A percentile compares a stretch with the other conserved stretches of the same genome.
These are phyloP conservation scores for Tenthredo mesomela DNA, from an alignment of 2,888 invertebrate genomes.

Conservation along the genomic window DNA sequence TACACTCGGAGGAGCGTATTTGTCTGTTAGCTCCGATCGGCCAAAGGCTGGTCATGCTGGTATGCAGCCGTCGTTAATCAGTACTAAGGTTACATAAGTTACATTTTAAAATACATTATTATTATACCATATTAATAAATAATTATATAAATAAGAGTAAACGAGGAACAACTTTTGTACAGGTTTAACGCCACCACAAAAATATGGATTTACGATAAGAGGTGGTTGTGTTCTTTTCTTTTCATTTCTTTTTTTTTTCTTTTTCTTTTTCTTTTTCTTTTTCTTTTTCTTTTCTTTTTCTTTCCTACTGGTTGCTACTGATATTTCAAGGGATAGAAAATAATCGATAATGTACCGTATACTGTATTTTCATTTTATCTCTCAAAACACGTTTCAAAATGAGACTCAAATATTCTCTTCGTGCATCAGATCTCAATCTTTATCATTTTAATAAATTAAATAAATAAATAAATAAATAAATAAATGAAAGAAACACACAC, in stretches of 20 bases:
- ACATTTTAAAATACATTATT: conserved; percentile 76
- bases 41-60: conserved; percentile 77
- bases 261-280: background rate
- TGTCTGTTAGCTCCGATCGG: conserved; percentile 78
- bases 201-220: background rate
- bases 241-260: background rate
- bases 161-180: conserved; percentile 71
- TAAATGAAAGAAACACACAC: background rate
- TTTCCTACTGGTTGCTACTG: background rate
- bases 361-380: background rate
- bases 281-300: background rate
- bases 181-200: conserved; percentile 67
- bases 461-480: too few relatives aligned
- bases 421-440: background rate
- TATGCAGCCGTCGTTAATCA: conserved; percentile 77
- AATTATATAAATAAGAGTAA: conserved; percentile 62
- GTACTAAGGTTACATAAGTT: conserved; percentile 77
- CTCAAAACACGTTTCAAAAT: too few relatives aligned
- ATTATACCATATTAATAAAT: conserved; percentile 62
- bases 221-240: background rate
- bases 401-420: background rate
- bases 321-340: background rate
- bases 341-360: background rate
- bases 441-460: background rate
- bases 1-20: conserved; percentile 76